Conservation (phyloP, 2,797 vertebrate species). For the Lophotriccus pileatus region DNA sequence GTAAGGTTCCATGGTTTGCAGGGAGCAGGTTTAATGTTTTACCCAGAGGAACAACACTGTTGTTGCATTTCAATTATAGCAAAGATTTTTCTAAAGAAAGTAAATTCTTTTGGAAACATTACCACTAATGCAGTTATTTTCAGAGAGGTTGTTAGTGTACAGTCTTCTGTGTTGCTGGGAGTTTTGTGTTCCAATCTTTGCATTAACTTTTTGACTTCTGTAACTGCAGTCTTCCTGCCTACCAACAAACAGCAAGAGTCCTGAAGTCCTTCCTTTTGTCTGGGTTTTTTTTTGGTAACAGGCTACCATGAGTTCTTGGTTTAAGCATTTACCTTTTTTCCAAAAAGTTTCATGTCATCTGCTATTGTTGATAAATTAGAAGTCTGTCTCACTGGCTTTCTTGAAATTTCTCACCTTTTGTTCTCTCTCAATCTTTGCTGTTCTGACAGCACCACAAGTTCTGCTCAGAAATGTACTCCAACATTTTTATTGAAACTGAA, state of each 20-base stretch:
- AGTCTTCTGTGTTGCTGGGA: rapidly evolving
- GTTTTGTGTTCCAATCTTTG: neutral
- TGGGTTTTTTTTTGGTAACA: neutral
- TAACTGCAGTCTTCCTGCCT: neutral
- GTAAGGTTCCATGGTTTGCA: neutral
- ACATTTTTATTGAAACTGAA: neutral
- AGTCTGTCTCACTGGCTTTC: neutral
- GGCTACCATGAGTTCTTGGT: neutral
- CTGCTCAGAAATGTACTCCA: neutral
- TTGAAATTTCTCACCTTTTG: neutral
- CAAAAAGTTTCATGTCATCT: neutral
- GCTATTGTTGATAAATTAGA: neutral
- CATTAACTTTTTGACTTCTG: neutral
- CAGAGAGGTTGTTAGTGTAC: neutral
- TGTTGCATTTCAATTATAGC: neutral
- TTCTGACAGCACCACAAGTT: neutral
- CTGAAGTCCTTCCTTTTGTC: neutral
- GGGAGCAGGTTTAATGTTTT: neutral
- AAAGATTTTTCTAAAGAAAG: neutral
- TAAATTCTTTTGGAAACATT: neutral
- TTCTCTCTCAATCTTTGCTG: neutral
- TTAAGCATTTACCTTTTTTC: neutral
- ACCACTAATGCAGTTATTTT: neutral
- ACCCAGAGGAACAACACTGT: neutral
- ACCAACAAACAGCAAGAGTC: neutral